phyloP scores from a whole-genome alignment of 2,888 invertebrate genomes.

The Julus scanicus region DNA sequence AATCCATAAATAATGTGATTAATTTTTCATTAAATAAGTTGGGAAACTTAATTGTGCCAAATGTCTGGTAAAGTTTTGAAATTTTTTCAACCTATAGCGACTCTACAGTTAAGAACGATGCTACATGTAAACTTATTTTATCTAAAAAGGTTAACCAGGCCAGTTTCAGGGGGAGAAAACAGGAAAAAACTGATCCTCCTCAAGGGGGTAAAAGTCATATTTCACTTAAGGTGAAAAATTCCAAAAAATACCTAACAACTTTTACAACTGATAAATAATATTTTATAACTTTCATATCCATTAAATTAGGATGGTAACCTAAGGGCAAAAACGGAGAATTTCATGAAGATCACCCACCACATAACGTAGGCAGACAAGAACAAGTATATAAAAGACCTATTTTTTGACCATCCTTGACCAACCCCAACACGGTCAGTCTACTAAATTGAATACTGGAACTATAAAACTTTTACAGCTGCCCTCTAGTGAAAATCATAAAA shows the following conservation, averaged over 20 bases:
- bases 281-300: slow-evolving; percentile 16
- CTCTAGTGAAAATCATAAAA: slow-evolving; percentile 6
- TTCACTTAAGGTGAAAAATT: slow-evolving; percentile 23
- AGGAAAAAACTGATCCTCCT: background rate
- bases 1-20: no score
- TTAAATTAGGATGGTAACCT: background rate
- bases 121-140: no score
- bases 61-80: no score
- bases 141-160: no score
- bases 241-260: background rate
- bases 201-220: background rate
- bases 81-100: no score
- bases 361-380: background rate
- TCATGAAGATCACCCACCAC: background rate
- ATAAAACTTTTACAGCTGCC: slow-evolving; percentile 22
- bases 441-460: slow-evolving; percentile 25
- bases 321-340: slow-evolving; percentile 1
- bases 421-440: background rate
- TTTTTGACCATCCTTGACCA: slow-evolving; percentile 33
- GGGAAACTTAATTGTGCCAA: no score
- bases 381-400: background rate
- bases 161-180: no score
- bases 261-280: slow-evolving; percentile 43
- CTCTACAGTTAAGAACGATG: no score
- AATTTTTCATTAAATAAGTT: no score